phyloP scores from a whole-genome alignment of 2,888 invertebrate species.

The Lasioglossum oenotherae region DNA sequence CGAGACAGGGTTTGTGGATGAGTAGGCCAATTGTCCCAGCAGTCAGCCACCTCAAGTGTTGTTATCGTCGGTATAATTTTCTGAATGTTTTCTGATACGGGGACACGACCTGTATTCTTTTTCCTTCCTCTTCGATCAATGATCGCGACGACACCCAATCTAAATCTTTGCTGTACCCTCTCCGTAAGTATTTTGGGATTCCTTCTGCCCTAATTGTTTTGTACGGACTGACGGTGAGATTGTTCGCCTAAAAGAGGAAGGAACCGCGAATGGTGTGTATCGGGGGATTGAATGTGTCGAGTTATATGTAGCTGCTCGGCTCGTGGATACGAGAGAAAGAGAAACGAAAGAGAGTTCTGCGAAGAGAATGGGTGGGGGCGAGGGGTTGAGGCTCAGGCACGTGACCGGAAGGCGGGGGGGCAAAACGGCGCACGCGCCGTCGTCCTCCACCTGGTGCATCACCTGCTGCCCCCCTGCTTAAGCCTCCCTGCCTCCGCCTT shows the following conservation, averaged over 20 bases:
- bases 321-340: slow-evolving; percentile 34
- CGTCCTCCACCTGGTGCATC: slow-evolving; percentile 83
- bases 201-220: background rate
- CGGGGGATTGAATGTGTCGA: slow-evolving; percentile 51
- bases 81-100: background rate
- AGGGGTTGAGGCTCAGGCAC: slow-evolving; percentile 74
- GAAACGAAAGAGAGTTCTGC: slow-evolving; percentile 57
- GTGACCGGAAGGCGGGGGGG: slow-evolving; percentile 79
- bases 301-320: slow-evolving; percentile 33
- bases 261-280: slow-evolving; percentile 17
- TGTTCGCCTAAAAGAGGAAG: background rate
- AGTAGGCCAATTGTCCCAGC: background rate
- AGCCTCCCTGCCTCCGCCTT: slow-evolving; percentile 70
- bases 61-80: background rate
- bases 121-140: background rate
- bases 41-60: background rate
- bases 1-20: background rate
- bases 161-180: background rate
- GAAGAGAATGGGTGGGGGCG: slow-evolving; percentile 63
- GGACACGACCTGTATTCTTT: background rate
- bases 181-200: background rate
- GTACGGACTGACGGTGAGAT: background rate
- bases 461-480: slow-evolving; percentile 83
- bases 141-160: background rate
- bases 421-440: slow-evolving; percentile 80